Base-by-base conservation (phyloP, 23 tunicate species). In the Corella eumyota region DNA sequence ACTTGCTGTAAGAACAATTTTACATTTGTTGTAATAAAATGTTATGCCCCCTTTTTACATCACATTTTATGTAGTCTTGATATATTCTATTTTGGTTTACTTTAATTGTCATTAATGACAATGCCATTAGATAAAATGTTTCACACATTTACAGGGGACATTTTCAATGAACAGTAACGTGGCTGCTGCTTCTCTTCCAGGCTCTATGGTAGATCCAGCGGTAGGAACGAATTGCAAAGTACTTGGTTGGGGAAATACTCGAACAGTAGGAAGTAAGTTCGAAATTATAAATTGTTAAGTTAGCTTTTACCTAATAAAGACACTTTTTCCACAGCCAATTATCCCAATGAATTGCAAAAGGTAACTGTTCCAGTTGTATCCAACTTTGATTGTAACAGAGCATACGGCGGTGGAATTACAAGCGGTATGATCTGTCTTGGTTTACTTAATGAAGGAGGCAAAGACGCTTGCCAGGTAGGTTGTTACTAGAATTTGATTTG, bases 391-490 rank as follows among this genome's bases (percentile, higher is more conserved):
- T 77, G 83, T 50, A 68, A 68, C 61, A 25, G 0, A 0, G 60
- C 74, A 3, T 77, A 77, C 61, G 50, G 47, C 4, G 74, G 74
- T 6, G 66, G 33, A 20, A 77, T 77, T 44, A 23, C 33, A 30
- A 58, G 44, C 25, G 75, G 63, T 29, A 77, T 77, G 68, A 77
- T 77, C 68, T 77, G 83, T 52, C 32, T 77, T 47, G 80, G 80
- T 9, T 34, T 27, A 30, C 40, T 73, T n/a, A 69, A 38, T 61
- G 32, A 68, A 3, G 75, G 68, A 19, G 83, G 83, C 25, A 58
- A 67, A 58, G 83, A 77, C 58, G 68, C 83, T 25, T 77, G 83
- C 60, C 83, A 77, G 74, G 83, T 77, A 59, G 19, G 32, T 2
- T 30, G 21, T 17, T 9, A 17, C 7, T 20, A 17, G 49, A 44